Evolutionary conservation across 2,113 vertebrate species (phyloP), one percentile per base, ranked within the genome.

Genomic region (Meriones unguiculatus): DNA sequence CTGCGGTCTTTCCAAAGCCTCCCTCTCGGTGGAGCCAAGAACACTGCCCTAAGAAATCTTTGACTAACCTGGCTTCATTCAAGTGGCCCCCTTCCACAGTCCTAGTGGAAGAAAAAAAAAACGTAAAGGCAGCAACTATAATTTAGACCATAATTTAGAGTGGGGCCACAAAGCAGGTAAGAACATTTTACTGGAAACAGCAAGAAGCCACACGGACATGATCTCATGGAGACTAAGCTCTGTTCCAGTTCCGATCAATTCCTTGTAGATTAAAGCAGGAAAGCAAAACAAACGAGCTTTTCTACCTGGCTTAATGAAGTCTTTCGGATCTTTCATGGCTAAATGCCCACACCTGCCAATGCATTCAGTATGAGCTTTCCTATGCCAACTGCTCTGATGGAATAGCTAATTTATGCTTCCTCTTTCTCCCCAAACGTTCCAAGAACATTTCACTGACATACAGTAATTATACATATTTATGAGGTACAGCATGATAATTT

Each of bases 201-300:
- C 70, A 90, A 4, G 35, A 41, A 24, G 18, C 1, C 20, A 57
- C 5, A 65, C 3, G 52, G 54, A 72, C 14, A 7, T 46, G 67
- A 38, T 77, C 17, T 52, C 81, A 5, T 1, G 32, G 54, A 64
- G 38, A 70, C 25, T 50, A 35, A 90, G 3, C 28, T 35, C 32
- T 52, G 30, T 7, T 18, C 38, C 18, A 64, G 11, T 89, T 12
- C 91, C 22, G 69, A 87, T 92, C 64, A 85, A 30, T 46, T 69
- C 70, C 57, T 70, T 82, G 50, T n/a, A 54, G 17, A 90, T 80
- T 69, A 90, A 15, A 85, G 65, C 59, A 94, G 12, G 52, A 62
- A 85, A 46, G 54, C 72, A 77, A 95, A 93, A 20, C 15, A 85
- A 85, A 92, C 8, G 64, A 92, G 25, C 57, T 80, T 77, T 57